Evolutionary conservation across 2,797 vertebrate genomes (phyloP), one percentile per base, ranked within the genome.

Genomic region (Myotis planiceps): DNA sequence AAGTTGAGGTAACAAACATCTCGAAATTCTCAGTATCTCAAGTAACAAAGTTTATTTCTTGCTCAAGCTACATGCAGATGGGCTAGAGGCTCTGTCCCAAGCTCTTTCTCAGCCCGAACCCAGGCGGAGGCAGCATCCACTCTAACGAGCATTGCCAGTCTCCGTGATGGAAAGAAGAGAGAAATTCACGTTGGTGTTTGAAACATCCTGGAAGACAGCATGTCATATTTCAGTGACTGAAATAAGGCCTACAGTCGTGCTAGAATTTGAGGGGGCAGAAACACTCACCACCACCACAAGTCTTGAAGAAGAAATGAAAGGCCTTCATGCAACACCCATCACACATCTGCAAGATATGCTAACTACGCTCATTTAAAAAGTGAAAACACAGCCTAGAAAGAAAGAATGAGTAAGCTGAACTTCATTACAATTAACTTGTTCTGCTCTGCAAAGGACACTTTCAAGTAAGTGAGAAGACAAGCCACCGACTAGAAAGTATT

Each of bases 381-480:
- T 51, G 23, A 90, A 53, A 65, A 63, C 14, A 47, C n/a, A 3
- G n/a, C 79, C 6, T 51, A 63, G 60, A 90, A 82, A 60, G 60
- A 81, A 39, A 75, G 5, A 79, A 79, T 9, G 65, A 13, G 49
- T 42, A 84, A 72, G 21, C 27, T 58, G 16, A 42, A 75, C 29
- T 78, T 88, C 29, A 51, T 49, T 87, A 75, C 80, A 91, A 92
- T 68, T 71, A 32, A 92, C 76, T 9, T 4, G 42, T 63, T 49
- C n/a, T 83, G 42, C 58, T 90, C 39, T 60, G 7, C 13, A 58
- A 81, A 96, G 53, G 69, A 58, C 3, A 58, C 27, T 65, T 27
- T 75, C 32, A 83, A 76, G 18, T 37, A 6, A 89, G 53, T 21
- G 29, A 86, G 76, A 85, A 79, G 42, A 63, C 19, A 47, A 88